Conservation (phyloP, 1,140 invertebrate genomes). For the Pogonomyrmex californicus region DNA sequence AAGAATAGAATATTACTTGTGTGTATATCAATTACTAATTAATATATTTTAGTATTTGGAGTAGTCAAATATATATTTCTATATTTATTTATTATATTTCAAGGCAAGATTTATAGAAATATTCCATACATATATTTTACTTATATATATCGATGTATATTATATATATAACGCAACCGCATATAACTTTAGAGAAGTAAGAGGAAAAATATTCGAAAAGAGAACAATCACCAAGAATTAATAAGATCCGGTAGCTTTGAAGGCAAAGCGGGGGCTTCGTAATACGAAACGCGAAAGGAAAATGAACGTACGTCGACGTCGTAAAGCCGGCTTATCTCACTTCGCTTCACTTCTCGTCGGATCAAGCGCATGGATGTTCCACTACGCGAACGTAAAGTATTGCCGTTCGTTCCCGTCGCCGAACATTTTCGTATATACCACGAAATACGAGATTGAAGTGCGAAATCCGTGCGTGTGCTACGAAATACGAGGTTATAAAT, state of each 20-base stretch:
- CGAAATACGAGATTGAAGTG: slow-evolving; percentile 20
- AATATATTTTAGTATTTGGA: background rate
- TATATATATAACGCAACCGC: background rate
- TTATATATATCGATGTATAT: background rate
- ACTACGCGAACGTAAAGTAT: slow-evolving; percentile 29
- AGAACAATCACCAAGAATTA: slow-evolving; percentile 4
- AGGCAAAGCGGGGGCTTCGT: background rate
- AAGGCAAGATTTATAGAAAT: background rate
- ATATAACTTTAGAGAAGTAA: background rate
- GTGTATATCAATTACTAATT: background rate
- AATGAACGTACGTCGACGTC: slow-evolving; percentile 2
- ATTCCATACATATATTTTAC: background rate
- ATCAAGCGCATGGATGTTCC: slow-evolving; percentile 15
- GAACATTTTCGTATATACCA: background rate
- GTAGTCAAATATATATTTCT: no score
- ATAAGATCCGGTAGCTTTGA: slow-evolving; percentile 23
- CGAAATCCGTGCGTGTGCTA: background rate
- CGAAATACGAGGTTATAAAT: background rate
- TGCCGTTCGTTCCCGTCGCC: background rate
- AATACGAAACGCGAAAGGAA: slow-evolving; percentile 18
- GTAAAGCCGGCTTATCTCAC: slow-evolving; percentile 34
- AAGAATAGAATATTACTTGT: no score
- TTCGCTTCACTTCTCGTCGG: slow-evolving; percentile 11
- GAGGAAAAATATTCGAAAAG: background rate
- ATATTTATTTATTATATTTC: no score